Conservation (phyloP, 1,140 invertebrate genomes). For the Pachypsylla venusta region DNA sequence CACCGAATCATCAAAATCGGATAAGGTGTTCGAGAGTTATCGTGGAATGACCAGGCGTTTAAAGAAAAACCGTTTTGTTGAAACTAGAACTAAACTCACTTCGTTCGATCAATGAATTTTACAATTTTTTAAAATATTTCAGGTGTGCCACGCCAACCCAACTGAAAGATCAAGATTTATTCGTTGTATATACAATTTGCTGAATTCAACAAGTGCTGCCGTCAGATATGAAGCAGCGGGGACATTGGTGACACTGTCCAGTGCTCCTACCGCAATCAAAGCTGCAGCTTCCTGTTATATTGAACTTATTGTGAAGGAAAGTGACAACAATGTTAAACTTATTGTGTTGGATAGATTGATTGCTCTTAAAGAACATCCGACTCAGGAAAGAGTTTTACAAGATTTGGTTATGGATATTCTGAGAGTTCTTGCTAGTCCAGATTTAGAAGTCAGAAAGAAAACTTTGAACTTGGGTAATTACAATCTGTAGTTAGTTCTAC, state of each 20-base stretch:
- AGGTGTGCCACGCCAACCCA: conserved; percentile 96
- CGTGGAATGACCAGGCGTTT: too few species aligned
- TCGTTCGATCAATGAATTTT: neutral
- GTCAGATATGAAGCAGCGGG: conserved; percentile 96
- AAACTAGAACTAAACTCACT: too few species aligned
- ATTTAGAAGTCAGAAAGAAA: conserved; percentile 86
- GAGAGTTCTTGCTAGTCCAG: conserved; percentile 79
- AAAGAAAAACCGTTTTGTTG: too few species aligned
- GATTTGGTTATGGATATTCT: conserved; percentile 98
- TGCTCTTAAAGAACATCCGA: conserved; percentile 68
- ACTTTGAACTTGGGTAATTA: conserved; percentile 54
- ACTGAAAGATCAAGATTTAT: conserved; percentile 92
- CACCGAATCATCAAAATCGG: too few species aligned
- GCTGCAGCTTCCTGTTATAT: conserved; percentile 96
- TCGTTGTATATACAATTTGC: conserved; percentile 91
- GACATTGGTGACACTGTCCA: conserved; percentile 97
- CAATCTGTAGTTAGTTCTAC: conserved; percentile 7
- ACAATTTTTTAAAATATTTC: neutral
- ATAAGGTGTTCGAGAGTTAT: too few species aligned
- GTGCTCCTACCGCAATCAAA: conserved; percentile 91
- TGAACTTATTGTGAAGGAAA: conserved; percentile 96
- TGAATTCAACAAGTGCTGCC: conserved; percentile 90
- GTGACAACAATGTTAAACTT: conserved; percentile 99
- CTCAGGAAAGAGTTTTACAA: conserved; percentile 84
- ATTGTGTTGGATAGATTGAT: conserved; percentile 93